A percentile compares a stretch with the other conserved stretches of the same genome.
These are phyloP conservation scores for Orthosia gracilis DNA, from an alignment of 2,888 invertebrate genomes.

Conservation along the genomic window DNA sequence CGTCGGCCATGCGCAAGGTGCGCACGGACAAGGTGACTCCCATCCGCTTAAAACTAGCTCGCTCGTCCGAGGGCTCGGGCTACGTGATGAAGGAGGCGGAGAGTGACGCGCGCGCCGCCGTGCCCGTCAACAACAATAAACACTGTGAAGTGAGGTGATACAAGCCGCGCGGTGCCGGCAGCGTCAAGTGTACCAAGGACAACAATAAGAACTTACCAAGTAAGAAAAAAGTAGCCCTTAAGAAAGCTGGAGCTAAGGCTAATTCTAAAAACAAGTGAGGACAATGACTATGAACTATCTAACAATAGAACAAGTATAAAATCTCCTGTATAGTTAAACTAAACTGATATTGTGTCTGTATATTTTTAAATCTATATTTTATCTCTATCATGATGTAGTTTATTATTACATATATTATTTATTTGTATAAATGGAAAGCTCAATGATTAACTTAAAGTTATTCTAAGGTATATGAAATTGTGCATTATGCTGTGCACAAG, in stretches of 20 bases:
- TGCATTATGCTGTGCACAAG: slow-evolving; percentile 85
- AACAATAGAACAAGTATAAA: slow-evolving; percentile 70
- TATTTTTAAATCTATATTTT: slow-evolving; percentile 78
- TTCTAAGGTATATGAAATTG: slow-evolving; percentile 84
- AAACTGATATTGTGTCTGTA: slow-evolving; percentile 78
- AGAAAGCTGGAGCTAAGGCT: slow-evolving; percentile 30
- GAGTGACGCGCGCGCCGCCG: slow-evolving; percentile 66
- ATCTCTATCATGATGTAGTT: slow-evolving; percentile 78
- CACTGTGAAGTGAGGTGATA: slow-evolving; percentile 98
- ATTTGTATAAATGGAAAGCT: slow-evolving; percentile 91
- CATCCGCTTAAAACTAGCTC: slow-evolving; percentile 95
- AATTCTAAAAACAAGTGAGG: slow-evolving; percentile 40
- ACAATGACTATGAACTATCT: slow-evolving; percentile 52
- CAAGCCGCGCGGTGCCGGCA: slow-evolving; percentile 71
- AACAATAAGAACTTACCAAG: slow-evolving; percentile 47
- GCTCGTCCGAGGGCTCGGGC: slow-evolving; percentile 95
- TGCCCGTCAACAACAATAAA: slow-evolving; percentile 93
- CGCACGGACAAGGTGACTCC: slow-evolving; percentile 94
- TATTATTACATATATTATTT: slow-evolving; percentile 83
- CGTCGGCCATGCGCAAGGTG: slow-evolving; percentile 90
- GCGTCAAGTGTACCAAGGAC: slow-evolving; percentile 59
- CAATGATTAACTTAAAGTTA: slow-evolving; percentile 90
- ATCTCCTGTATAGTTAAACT: slow-evolving; percentile 76
- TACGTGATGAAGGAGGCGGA: slow-evolving; percentile 91
- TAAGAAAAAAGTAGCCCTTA: slow-evolving; percentile 46